phyloP scores from a whole-genome alignment of 2,888 invertebrate genomes.

The Leptinotarsa haldemani region DNA sequence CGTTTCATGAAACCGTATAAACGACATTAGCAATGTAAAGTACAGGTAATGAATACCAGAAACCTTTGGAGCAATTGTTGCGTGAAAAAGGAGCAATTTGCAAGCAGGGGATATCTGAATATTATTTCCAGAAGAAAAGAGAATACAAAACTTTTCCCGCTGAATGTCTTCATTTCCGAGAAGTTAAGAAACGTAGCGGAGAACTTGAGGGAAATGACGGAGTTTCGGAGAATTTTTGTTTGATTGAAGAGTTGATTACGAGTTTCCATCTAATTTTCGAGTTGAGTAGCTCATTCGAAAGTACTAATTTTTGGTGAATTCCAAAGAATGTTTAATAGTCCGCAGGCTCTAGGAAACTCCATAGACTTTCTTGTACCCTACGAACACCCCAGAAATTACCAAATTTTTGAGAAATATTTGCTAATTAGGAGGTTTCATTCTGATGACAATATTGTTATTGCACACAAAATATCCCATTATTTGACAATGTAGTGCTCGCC shows the following conservation, averaged over 20 bases:
- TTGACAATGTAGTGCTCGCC: no score
- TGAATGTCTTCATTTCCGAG: neutral
- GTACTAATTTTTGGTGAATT: neutral
- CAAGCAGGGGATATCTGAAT: slow-evolving; percentile 12
- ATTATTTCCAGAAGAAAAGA: slow-evolving; percentile 3
- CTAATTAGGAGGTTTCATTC: no score
- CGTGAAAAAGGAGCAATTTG: slow-evolving; percentile 11
- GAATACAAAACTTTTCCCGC: neutral
- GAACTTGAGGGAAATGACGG: neutral
- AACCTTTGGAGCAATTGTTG: slow-evolving; percentile 12
- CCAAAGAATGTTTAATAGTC: neutral
- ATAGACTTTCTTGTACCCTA: no score
- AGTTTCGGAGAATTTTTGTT: slow-evolving; percentile 3
- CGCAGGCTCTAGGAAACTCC: neutral
- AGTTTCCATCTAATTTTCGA: neutral
- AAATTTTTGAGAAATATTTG: neutral
- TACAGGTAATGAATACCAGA: slow-evolving; percentile 18
- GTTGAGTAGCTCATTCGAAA: neutral
- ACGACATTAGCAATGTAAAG: slow-evolving; percentile 18
- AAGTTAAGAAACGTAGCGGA: neutral
- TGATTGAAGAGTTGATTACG: slow-evolving; percentile 21
- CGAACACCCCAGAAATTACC: no score
- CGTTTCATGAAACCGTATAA: neutral
- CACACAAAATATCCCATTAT: no score
- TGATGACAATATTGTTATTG: no score